Conservation (phyloP, 2,797 vertebrate species). For the Acanthopagrus latus region DNA sequence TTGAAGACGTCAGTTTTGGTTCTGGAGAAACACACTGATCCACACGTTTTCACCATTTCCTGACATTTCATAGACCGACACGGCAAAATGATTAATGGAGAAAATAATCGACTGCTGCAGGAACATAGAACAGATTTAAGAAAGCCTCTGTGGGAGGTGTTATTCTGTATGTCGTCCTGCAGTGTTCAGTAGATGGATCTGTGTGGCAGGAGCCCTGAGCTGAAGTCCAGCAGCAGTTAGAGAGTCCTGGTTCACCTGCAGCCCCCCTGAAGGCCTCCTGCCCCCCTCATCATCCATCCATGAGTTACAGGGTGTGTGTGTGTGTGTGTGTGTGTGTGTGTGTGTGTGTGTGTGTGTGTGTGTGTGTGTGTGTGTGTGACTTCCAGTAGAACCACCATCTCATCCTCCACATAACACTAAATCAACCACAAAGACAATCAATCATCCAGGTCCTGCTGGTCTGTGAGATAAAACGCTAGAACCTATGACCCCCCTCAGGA, state of each 20-base stretch:
- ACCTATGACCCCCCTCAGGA: slow-evolving; percentile 1
- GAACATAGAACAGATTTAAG: not conserved
- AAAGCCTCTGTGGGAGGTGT: not conserved
- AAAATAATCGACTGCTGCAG: too few relatives aligned
- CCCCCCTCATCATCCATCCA: slow-evolving; percentile 8
- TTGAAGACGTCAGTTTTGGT: too few relatives aligned
- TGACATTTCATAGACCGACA: too few relatives aligned
- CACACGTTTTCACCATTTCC: too few relatives aligned
- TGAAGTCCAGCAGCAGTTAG: not conserved
- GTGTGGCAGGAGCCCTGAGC: too few relatives aligned
- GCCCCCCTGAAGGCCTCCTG: not conserved
- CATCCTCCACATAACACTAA: not conserved
- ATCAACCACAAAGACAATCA: not conserved
- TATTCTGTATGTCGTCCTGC: not conserved
- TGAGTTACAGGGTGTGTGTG: not conserved
- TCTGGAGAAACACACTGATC: too few relatives aligned
- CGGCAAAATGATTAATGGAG: not conserved
- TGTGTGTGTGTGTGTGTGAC: not conserved
- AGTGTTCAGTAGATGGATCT: not conserved
- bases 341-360: not conserved
- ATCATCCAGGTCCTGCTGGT: not conserved
- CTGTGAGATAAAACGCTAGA: not conserved
- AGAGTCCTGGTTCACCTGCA: not conserved
- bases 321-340: too few relatives aligned
- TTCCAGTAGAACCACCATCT: slow-evolving; percentile 11